Base-by-base conservation (phyloP, 2,113 vertebrate genomes). In the Lophotis ruficrista region DNA sequence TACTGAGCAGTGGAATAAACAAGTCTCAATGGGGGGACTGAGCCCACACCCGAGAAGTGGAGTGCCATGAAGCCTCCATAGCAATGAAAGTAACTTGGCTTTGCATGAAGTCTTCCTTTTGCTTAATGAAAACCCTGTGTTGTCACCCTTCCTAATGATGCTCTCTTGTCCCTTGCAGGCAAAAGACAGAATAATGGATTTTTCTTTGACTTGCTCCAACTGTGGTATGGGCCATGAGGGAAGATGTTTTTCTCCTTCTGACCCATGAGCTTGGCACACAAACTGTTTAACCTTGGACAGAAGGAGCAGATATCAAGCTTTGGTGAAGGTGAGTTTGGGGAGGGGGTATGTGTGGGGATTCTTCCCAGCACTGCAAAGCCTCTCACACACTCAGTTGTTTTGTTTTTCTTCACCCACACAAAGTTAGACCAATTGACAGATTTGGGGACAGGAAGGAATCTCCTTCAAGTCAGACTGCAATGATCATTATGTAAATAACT, bases 31-130 rank as follows among this genome's bases (percentile, higher is more conserved):
- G 83, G 83, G 94, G 88, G 89, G 77, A 93, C 54, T 70, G 87
- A 91, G 70, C 96, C 95, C 92, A 95, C 95, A 96, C 90, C 96
- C 96, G 7, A 94, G 27, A 95, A 92, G 22, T n/a, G 45, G 73
- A 92, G 95, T 89, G 83, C 90, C 89, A 84, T 83, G 72, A 95
- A 96, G 70, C 80, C 61, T 94, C 92, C 86, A 87, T 24, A 94
- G 96, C 89, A 96, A 96, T 96, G 96, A 94, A 96, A 96, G 90
- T 96, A 94, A 94, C 83, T 93, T 89, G 91, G 91, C 89, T 70
- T 96, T 84, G 73, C 87, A 64, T 62, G 81, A 93, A 92, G 51
- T 78, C 92, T 82, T 96, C 77, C 73, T 85, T 76, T 58, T 92
- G 87, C 83, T 73, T 94, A 94, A 95, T 89, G 88, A 96, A 96